A percentile compares a stretch with the other conserved stretches of the same genome.
Conservation (phyloP, 2,113 vertebrate species). For the Misgurnus anguillicaudatus region DNA sequence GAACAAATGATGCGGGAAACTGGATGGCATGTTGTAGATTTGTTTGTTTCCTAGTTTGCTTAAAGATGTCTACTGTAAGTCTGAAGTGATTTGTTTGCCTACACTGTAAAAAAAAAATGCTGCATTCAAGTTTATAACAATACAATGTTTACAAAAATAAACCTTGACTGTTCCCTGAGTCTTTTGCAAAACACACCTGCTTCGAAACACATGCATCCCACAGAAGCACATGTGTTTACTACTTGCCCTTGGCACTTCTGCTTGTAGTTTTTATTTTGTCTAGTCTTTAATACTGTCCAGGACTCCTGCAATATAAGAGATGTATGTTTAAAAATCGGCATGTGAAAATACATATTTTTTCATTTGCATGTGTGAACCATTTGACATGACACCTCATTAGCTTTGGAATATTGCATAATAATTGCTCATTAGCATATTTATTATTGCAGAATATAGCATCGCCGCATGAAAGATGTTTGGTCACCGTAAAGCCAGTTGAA, state of each 20-base stretch:
- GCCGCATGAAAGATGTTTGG: conserved; percentile 5
- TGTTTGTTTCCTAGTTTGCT: neutral
- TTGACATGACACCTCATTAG: conserved; percentile 32
- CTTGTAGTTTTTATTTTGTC: conserved; percentile 14
- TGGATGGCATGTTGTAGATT: neutral
- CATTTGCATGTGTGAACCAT: conserved; percentile 6
- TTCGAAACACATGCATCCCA: conserved; percentile 6
- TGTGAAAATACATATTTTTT: neutral
- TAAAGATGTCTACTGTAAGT: neutral
- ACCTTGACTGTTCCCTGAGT: neutral
- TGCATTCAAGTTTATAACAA: no score
- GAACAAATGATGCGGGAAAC: conserved; percentile 8
- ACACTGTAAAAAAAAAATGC: no score
- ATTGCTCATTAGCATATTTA: conserved; percentile 50
- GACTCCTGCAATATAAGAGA: conserved; percentile 2
- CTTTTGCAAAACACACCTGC: neutral
- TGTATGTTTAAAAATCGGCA: neutral
- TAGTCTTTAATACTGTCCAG: conserved; percentile 25
- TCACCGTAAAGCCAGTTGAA: conserved; percentile 2
- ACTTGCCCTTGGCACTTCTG: conserved; percentile 10
- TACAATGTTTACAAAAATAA: neutral
- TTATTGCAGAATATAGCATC: conserved; percentile 1
- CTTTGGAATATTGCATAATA: conserved; percentile 29
- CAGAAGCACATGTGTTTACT: neutral
- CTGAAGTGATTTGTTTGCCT: neutral